These are phyloP conservation scores for Chelon auratus DNA, from an alignment of 2,797 vertebrate species.

Conservation along the genomic window DNA sequence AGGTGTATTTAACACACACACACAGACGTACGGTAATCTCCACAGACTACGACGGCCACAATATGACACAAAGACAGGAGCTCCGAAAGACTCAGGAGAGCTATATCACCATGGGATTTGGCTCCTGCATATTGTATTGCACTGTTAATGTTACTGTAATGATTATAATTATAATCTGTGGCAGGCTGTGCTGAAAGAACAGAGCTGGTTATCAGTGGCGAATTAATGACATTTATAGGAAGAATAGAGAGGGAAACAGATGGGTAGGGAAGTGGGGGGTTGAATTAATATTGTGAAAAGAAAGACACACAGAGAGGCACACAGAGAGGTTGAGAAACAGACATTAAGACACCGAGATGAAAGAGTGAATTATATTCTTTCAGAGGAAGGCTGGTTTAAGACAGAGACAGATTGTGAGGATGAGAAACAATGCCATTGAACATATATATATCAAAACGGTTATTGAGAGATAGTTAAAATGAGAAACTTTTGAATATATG, in stretches of 20 bases:
- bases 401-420: slow-evolving; percentile 37
- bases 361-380: slow-evolving; percentile 57
- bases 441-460: slow-evolving; percentile 24
- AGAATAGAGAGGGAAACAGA: slow-evolving; percentile 71
- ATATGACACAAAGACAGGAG: slow-evolving; percentile 56
- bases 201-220: slow-evolving; percentile 72
- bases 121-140: slow-evolving; percentile 65
- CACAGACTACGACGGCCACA: slow-evolving; percentile 37
- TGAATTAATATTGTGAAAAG: slow-evolving; percentile 69
- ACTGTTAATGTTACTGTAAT: slow-evolving; percentile 69
- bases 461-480: slow-evolving; percentile 12
- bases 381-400: slow-evolving; percentile 29
- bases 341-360: slow-evolving; percentile 55
- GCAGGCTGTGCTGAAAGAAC: slow-evolving; percentile 65
- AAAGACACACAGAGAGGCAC: slow-evolving; percentile 35
- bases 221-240: slow-evolving; percentile 78
- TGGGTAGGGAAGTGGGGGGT: slow-evolving; percentile 41
- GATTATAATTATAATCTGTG: slow-evolving; percentile 74
- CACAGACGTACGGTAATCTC: slow-evolving; percentile 48
- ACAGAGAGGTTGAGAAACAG: slow-evolving; percentile 34
- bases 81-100: slow-evolving; percentile 54
- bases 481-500: slow-evolving; percentile 15
- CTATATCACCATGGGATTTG: slow-evolving; percentile 64
- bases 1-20: slow-evolving; percentile 58
- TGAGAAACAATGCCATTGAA: slow-evolving; percentile 36